Evolutionary conservation across 2,113 vertebrate genomes (phyloP), one percentile per base, ranked within the genome.

Genomic region (Hippolais icterina): DNA sequence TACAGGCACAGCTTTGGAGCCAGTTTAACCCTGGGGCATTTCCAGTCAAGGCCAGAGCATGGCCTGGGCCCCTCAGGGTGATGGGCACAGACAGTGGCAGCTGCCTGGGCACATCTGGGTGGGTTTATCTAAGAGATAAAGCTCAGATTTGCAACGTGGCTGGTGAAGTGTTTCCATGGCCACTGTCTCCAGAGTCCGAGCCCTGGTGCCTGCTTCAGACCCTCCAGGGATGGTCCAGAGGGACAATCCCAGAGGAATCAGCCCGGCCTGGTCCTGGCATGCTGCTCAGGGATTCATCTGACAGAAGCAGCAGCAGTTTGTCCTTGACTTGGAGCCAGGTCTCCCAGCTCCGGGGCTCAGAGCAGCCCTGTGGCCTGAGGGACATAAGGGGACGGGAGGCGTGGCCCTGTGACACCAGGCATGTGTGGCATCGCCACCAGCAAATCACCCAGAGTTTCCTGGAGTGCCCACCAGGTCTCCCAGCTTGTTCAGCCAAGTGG

Each of bases 61-160:
- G 0, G 44, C 28, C 17, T 13, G 33, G 35, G 29, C 44, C 21
- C 3, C 57, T 44, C 83, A 49, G 44, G 33, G 31, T 15, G 56
- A 46, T 4, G 9, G 39, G 25, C 46, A 46, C 1, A 52, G 78
- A 8, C n/a, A 18, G 8, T 3, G 49, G 15, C 80, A 59, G 25
- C 61, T 39, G 4, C 29, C 7, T 2, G 41, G 44, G n/a, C 31
- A 75, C 8, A 14, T 0, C 28, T 6, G 12, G 1, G 4, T 3
- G 57, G 72, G 13, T 25, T 15, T 23, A 11, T 1, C 24, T 35
- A 28, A 44, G 23, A 61, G 33, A 25, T 0, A 29, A 35, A 7
- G 21, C 41, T 29, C 44, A 4, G 5, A 5, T 41, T 14, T 33
- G n/a, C n/a, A 12, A 2, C 1, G 5, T 1, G 9, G 22, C 6